A percentile compares a stretch with the other conserved stretches of the same genome.
Conservation (phyloP, 2,888 invertebrate species). For the Halocaridina rubra region DNA sequence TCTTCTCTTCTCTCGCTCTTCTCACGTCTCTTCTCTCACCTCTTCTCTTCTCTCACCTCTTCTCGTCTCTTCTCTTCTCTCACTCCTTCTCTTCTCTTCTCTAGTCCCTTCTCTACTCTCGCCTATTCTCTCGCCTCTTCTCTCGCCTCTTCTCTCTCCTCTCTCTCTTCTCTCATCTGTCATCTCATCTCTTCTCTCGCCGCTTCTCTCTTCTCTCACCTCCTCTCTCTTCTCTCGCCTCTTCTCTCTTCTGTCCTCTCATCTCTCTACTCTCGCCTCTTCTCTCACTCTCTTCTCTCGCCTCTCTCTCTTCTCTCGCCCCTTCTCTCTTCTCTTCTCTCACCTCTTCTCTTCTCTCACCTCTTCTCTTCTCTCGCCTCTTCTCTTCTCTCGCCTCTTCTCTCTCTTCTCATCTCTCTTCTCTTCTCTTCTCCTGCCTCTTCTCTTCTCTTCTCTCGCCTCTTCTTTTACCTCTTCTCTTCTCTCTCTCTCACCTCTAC, state of each 20-base stretch:
- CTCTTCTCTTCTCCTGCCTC: no score
- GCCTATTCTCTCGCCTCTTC: background rate
- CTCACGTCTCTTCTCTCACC: background rate
- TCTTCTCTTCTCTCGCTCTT: background rate
- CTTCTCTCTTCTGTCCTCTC: background rate
- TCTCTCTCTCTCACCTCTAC: no score
- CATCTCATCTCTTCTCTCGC: background rate
- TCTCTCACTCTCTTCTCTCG: background rate
- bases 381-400: no score
- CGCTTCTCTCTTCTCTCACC: background rate
- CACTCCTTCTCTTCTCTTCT: background rate
- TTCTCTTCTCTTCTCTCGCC: no score
- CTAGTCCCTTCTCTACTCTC: background rate
- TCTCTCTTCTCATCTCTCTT: no score
- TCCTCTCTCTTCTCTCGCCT: background rate
- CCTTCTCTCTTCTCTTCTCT: no score
- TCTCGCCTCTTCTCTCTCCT: background rate
- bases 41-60: no score
- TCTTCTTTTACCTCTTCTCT: no score
- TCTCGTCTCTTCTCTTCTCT: no score
- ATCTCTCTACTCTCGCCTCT: background rate
- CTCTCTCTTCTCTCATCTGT: background rate
- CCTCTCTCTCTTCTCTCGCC: background rate
- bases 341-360: no score
- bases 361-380: no score